Percentiles rank a stretch among this genome's conserved stretches.
Conservation (phyloP, 2,888 invertebrate genomes). For the Platycheirus albimanus region DNA sequence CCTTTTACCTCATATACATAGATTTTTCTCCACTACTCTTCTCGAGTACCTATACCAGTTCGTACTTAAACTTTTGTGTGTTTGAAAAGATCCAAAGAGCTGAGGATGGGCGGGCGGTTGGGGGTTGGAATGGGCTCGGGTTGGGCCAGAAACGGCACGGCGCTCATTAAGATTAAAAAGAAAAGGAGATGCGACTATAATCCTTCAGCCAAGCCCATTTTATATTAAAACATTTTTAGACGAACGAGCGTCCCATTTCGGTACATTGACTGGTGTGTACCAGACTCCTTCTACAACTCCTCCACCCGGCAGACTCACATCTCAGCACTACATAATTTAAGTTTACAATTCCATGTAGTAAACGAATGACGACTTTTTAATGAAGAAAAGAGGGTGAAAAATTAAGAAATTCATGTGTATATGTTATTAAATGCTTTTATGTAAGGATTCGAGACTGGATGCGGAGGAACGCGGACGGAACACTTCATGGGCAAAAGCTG, state of each 20-base stretch:
- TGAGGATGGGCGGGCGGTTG: background rate
- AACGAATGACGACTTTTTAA: conserved; percentile 59
- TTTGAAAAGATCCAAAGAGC: conserved; percentile 5
- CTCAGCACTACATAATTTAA: conserved; percentile 43
- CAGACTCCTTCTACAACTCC: background rate
- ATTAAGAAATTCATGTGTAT: conserved; percentile 46
- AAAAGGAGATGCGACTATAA: conserved; percentile 40
- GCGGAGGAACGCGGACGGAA: no score
- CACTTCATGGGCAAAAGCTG: background rate
- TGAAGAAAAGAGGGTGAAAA: conserved; percentile 56
- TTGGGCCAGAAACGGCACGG: background rate
- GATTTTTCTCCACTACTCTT: background rate
- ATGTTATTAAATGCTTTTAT: background rate
- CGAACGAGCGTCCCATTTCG: conserved; percentile 49
- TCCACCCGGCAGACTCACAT: background rate
- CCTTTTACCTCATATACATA: background rate
- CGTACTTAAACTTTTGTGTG: background rate
- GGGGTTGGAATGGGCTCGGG: no score
- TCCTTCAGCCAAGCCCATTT: conserved; percentile 57
- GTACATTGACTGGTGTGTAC: conserved; percentile 35
- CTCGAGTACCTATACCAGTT: background rate
- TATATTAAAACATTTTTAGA: conserved; percentile 42
- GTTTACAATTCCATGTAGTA: conserved; percentile 53
- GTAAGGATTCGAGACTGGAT: no score
- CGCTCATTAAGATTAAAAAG: conserved; percentile 41